A percentile compares a stretch with the other conserved stretches of the same genome.
Evolutionary conservation across 2,113 vertebrate species (phyloP).

Genomic region (Camelus bactrianus): DNA sequence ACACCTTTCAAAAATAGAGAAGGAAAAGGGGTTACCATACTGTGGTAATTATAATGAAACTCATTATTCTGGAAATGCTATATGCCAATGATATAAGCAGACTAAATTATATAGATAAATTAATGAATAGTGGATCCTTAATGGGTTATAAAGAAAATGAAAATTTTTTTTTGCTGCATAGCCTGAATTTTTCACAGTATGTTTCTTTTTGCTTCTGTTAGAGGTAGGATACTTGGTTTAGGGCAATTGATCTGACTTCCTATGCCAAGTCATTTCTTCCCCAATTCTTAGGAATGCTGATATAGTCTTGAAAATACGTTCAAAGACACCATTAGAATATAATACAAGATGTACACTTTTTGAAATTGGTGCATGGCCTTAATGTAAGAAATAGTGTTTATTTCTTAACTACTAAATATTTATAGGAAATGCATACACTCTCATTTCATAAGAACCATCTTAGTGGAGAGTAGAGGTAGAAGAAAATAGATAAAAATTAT

Average conservation of each 20-base stretch:
- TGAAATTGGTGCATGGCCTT: not conserved
- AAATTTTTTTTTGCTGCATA: not conserved
- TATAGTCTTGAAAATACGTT: not conserved
- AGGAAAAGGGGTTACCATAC: not conserved
- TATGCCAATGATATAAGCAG: not conserved
- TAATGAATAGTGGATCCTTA: not conserved
- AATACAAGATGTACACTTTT: not conserved
- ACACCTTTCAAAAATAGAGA: not conserved
- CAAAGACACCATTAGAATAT: not conserved
- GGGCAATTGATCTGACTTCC: not conserved
- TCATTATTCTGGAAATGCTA: not conserved
- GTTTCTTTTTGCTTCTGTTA: not conserved
- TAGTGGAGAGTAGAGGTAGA: not conserved
- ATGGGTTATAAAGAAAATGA: not conserved
- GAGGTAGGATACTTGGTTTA: not conserved
- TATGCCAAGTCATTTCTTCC: not conserved
- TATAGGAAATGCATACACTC: not conserved
- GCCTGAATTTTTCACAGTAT: not conserved
- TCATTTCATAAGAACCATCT: constrained; percentile 34
- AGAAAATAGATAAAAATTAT: constrained; percentile 10
- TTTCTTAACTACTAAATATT: constrained; percentile 20
- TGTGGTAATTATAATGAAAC: not conserved
- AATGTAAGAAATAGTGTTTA: not conserved
- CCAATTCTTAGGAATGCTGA: not conserved
- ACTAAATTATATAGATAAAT: not conserved